Evolutionary conservation across 2,888 invertebrate species (phyloP), one percentile per base, ranked within the genome.

Genomic region (Nasonovia ribisnigri): DNA sequence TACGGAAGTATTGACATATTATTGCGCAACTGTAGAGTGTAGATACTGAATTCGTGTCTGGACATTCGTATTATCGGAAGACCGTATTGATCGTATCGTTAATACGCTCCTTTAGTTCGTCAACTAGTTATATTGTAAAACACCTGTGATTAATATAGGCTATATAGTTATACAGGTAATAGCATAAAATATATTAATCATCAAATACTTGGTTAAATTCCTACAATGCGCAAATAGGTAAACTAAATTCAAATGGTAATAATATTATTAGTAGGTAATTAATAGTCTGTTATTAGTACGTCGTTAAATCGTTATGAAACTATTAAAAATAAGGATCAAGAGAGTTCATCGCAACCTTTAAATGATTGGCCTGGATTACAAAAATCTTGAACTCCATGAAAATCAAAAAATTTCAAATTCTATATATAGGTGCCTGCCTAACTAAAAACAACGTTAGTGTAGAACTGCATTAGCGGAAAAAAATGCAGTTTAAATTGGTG

Each of bases 291-390:
- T 36, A 77, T 77, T 36, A 77, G 77, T 77, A 77, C 6, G 36
- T 43, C 26, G 51, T 60, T 43, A n/a, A n/a, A 90, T 90, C 10
- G 60, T 90, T n/a, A 46, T 90, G 20, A 89, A 57, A 89, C n/a
- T 67, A 29, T 29, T 42, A 3, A 67, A 43, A 89, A 43, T 88
- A 89, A 43, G 26, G 43, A 43, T 90, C 46, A 90, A 60, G n/a
- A n/a, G 46, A 43, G 13, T 29, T 43, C 20, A 90, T 90, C 46
- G n/a, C 3, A 3, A 42, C 88, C 54, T 54, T 57, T 54, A 24
- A 24, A 42, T 51, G 88, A 54, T 88, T 24, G 51, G 36, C 51
- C 36, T 42, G 51, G 20, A n/a, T 77, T 13, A 77, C 36, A 36
- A 43, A 77, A 77, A 77, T 77, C 77, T 20, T 8, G 36, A 77